Evolutionary conservation across 2,888 invertebrate genomes (phyloP).

Genomic region (Nysson spinosus): DNA sequence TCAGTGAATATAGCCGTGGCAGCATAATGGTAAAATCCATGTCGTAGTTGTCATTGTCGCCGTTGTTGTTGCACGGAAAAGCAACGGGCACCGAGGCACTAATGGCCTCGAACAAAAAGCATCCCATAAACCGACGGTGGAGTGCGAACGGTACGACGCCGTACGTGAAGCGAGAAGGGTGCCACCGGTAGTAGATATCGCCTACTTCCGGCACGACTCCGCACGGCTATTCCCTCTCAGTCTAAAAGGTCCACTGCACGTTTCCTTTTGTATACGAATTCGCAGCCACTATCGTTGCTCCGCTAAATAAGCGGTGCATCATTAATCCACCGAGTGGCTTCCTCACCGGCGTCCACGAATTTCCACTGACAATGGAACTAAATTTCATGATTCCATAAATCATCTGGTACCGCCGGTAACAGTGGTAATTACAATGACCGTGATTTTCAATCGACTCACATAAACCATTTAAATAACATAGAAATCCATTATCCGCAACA

Average conservation of each 20-base stretch:
- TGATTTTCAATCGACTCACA: constrained; percentile 47
- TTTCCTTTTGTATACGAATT: constrained; percentile 47
- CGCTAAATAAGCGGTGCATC: constrained; percentile 49
- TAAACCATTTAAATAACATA: constrained; percentile 45
- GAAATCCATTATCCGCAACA: constrained; percentile 36
- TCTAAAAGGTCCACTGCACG: constrained; percentile 47
- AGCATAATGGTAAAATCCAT: constrained; percentile 47
- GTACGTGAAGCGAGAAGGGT: constrained; percentile 24
- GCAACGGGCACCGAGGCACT: constrained; percentile 41
- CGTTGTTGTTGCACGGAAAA: constrained; percentile 37
- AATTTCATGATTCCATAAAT: constrained; percentile 54
- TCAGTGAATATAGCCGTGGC: no score
- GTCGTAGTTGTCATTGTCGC: constrained; percentile 35
- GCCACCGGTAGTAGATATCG: constrained; percentile 49
- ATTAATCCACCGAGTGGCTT: constrained; percentile 45
- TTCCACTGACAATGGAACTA: constrained; percentile 46
- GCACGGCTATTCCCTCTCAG: constrained; percentile 26
- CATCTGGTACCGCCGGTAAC: constrained; percentile 8
- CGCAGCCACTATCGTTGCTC: constrained; percentile 33
- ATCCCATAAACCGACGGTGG: constrained; percentile 41
- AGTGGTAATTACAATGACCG: constrained; percentile 46
- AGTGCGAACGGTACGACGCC: constrained; percentile 29
- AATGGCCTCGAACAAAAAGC: constrained; percentile 51
- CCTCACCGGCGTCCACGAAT: constrained; percentile 34
- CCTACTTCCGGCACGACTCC: constrained; percentile 43